Conservation (phyloP, 2,888 invertebrate genomes). For the Drosophila hamatofila region DNA sequence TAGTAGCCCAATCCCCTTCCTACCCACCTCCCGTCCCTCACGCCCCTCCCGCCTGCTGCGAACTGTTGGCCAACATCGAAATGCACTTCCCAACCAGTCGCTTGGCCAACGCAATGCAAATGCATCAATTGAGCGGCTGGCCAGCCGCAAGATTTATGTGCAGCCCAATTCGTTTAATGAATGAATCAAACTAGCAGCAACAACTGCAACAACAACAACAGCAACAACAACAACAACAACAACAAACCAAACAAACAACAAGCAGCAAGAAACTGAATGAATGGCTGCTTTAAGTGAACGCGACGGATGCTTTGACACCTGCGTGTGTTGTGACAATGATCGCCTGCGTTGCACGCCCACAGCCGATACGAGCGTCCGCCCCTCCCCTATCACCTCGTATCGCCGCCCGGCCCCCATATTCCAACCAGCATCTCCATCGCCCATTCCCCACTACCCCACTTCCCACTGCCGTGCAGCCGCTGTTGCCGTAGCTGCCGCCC, state of each 20-base stretch:
- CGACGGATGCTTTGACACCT: constrained; percentile 72
- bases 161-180: constrained; percentile 72
- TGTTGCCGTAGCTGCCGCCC: constrained; percentile 21
- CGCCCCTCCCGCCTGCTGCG: background rate
- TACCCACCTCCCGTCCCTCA: background rate
- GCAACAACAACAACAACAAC: constrained; percentile 9
- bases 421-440: background rate
- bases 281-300: constrained; percentile 64
- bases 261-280: constrained; percentile 41
- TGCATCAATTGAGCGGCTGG: constrained; percentile 59
- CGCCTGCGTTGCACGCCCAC: constrained; percentile 73
- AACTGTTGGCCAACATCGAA: constrained; percentile 53
- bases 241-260: constrained; percentile 14
- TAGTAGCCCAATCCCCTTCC: background rate
- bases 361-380: constrained; percentile 18
- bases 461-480: background rate
- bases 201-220: constrained; percentile 16
- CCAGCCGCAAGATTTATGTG: constrained; percentile 65
- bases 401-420: background rate
- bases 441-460: constrained; percentile 3
- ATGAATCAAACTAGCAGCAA: constrained; percentile 56
- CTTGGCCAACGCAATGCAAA: constrained; percentile 57
- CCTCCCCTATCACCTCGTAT: background rate
- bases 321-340: constrained; percentile 77
- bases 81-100: constrained; percentile 49